Evolutionary conservation across 1,140 invertebrate genomes (phyloP).

Genomic region (Atta cephalotes): DNA sequence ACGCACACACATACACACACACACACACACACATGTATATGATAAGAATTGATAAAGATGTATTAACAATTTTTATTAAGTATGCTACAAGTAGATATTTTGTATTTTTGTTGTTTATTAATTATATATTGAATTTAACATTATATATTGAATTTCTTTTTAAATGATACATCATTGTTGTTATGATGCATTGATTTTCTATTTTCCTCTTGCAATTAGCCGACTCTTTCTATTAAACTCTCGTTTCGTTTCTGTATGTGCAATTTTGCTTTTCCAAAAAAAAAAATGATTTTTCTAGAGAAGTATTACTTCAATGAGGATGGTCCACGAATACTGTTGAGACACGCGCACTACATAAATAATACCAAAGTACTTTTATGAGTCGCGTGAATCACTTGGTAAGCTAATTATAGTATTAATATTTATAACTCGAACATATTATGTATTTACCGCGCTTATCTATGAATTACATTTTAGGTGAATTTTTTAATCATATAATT

Average conservation of each 20-base stretch:
- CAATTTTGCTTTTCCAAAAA: constrained; percentile 28
- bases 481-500: constrained; percentile 33
- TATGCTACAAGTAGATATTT: too few species aligned
- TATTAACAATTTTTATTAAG: neutral
- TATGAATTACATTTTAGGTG: neutral
- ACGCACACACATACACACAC: too few species aligned
- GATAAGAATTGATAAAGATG: neutral
- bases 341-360: constrained; percentile 74
- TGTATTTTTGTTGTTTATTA: too few species aligned
- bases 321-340: neutral
- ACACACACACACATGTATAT: too few species aligned
- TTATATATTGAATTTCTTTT: neutral
- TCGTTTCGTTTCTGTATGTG: constrained; percentile 8
- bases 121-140: neutral
- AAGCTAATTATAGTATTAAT: constrained; percentile 83
- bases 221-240: neutral
- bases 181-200: neutral
- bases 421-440: constrained; percentile 78
- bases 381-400: constrained; percentile 80
- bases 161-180: neutral
- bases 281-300: neutral
- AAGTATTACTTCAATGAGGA: neutral
- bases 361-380: constrained; percentile 78
- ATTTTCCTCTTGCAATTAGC: neutral
- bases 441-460: neutral